Conservation (phyloP, 2,113 vertebrate genomes). For the Donacobius atricapilla region DNA sequence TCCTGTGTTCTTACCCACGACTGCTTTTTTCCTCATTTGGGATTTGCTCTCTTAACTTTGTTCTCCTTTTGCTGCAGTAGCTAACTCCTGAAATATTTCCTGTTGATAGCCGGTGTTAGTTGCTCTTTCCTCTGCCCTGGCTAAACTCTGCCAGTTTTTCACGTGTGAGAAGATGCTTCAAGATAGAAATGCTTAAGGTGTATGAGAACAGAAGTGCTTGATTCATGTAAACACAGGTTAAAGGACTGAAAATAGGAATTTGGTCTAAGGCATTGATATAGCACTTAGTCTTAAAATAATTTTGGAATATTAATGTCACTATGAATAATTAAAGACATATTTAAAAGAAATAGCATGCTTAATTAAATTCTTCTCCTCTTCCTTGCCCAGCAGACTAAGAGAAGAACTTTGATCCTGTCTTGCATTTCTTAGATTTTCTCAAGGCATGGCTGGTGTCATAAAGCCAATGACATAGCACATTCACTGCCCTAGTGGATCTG, state of each 20-base stretch:
- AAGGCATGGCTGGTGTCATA: not conserved
- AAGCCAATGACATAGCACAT: not conserved
- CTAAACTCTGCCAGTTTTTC: not conserved
- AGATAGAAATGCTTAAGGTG: not conserved
- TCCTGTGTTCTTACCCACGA: accelerated
- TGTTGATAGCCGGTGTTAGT: not conserved
- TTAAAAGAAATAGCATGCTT: not conserved
- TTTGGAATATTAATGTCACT: not conserved
- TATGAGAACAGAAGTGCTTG: not conserved
- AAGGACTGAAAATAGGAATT: not conserved
- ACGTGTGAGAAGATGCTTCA: not conserved
- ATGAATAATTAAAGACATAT: not conserved
- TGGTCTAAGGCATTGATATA: not conserved
- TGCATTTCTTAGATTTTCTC: not conserved
- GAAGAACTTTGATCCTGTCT: not conserved
- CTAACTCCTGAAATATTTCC: not conserved
- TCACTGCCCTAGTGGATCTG: not conserved
- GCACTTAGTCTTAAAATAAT: not conserved
- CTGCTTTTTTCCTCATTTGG: not conserved
- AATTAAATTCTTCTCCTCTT: not conserved
- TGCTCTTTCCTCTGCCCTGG: not conserved
- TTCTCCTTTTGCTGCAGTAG: not conserved
- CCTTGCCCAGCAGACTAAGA: not conserved
- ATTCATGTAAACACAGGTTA: not conserved
- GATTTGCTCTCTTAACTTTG: not conserved